These are phyloP conservation scores for Ennomos erosarius DNA, from an alignment of 2,888 invertebrate genomes.

Conservation along the genomic window DNA sequence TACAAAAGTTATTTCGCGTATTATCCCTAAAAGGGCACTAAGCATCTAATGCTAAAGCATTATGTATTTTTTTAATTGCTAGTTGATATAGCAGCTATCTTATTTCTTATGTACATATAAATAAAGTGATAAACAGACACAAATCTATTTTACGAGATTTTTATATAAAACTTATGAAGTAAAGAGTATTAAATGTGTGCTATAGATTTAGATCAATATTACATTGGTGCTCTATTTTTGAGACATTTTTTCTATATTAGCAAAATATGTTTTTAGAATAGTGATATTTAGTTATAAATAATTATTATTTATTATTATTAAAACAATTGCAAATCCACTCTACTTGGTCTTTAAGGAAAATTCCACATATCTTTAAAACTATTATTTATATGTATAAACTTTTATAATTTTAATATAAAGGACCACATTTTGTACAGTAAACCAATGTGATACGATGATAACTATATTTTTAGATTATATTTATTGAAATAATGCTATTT, in stretches of 20 bases:
- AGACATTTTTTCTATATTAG: constrained; percentile 40
- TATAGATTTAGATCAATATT: constrained; percentile 34
- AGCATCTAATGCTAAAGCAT: constrained; percentile 41
- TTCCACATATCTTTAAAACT: constrained; percentile 17
- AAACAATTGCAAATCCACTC: constrained; percentile 13
- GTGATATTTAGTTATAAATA: constrained; percentile 24
- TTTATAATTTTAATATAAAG: constrained; percentile 40
- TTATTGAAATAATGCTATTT: constrained; percentile 37
- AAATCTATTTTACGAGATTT: constrained; percentile 28
- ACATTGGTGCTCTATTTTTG: constrained; percentile 59
- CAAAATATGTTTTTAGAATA: constrained; percentile 19
- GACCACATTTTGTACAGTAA: constrained; percentile 68
- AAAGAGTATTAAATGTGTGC: constrained; percentile 49
- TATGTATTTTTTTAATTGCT: constrained; percentile 39
- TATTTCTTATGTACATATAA: constrained; percentile 18
- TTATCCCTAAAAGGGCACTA: constrained; percentile 26
- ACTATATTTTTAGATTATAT: constrained; percentile 70
- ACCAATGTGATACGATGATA: constrained; percentile 67
- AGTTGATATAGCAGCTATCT: constrained; percentile 24
- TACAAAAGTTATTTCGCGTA: constrained; percentile 1
- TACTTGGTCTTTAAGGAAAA: constrained; percentile 6
- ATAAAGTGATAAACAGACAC: constrained; percentile 31
- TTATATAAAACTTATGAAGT: constrained; percentile 25
- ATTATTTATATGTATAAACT: constrained; percentile 19
- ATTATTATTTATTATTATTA: constrained; percentile 25